These are phyloP conservation scores for Psilanteris sp. DNA, from an alignment of 1,140 invertebrate species.

Conservation along the genomic window DNA sequence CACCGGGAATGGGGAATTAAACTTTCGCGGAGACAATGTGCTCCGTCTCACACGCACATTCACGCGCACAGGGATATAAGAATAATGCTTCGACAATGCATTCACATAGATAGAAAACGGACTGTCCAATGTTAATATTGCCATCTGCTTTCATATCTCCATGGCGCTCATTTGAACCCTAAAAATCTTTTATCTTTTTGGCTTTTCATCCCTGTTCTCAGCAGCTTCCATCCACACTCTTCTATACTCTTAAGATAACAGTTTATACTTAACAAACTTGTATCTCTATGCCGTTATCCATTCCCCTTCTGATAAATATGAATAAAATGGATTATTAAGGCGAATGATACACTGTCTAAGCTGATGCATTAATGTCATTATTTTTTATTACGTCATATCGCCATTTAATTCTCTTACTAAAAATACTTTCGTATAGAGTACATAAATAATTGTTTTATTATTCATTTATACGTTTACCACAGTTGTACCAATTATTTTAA, in stretches of 20 bases:
- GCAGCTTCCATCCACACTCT: neutral
- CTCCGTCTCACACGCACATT: constrained; percentile 26
- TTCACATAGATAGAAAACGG: constrained; percentile 55
- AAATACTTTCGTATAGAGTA: too few relatives aligned
- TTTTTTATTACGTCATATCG: too few relatives aligned
- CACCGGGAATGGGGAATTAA: constrained; percentile 59
- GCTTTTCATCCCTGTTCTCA: constrained; percentile 16
- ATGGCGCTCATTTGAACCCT: constrained; percentile 35
- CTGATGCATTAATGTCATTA: too few relatives aligned
- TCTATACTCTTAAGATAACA: constrained; percentile 20
- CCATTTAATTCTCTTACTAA: too few relatives aligned
- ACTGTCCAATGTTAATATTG: constrained; percentile 56
- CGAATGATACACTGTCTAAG: too few relatives aligned
- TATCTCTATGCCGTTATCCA: neutral
- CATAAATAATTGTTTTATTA: too few relatives aligned
- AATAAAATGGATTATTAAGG: neutral
- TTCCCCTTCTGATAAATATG: neutral
- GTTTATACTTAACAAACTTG: constrained; percentile 8
- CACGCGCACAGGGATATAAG: constrained; percentile 32
- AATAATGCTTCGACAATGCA: constrained; percentile 56
- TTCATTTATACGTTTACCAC: too few relatives aligned
- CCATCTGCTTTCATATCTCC: constrained; percentile 46
- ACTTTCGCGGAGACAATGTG: constrained; percentile 59
- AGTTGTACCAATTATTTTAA: too few relatives aligned
- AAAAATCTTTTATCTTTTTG: constrained; percentile 47